Evolutionary conservation across 2,888 invertebrate genomes (phyloP).

Genomic region (Yponomeuta evonymella): DNA sequence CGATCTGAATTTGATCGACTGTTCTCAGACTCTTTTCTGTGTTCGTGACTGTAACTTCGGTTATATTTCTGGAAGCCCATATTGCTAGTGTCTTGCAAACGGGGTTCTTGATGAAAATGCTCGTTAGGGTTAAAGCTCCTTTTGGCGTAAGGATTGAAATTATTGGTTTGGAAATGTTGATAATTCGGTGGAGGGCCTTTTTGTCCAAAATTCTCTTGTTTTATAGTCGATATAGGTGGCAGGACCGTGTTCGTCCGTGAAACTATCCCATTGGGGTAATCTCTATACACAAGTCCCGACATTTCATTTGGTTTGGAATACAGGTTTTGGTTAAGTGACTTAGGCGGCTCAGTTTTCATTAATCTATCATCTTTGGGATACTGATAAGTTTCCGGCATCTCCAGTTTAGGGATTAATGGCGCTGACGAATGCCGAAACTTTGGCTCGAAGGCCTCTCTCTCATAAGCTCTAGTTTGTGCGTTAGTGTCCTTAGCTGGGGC

Average conservation of each 20-base stretch:
- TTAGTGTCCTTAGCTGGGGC: conserved; percentile 49
- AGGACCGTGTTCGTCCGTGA: conserved; percentile 46
- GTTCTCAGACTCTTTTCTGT: conserved; percentile 38
- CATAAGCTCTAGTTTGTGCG: conserved; percentile 63
- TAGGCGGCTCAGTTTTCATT: conserved; percentile 47
- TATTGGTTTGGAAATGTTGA: conserved; percentile 46
- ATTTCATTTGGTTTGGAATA: conserved; percentile 45
- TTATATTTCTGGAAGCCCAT: conserved; percentile 63
- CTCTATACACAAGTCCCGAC: conserved; percentile 44
- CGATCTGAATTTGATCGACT: conserved; percentile 35
- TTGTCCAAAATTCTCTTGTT: conserved; percentile 65
- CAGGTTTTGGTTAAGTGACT: conserved; percentile 37
- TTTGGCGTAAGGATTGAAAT: conserved; percentile 46
- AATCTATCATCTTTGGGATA: conserved; percentile 59
- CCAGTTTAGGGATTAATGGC: conserved; percentile 66
- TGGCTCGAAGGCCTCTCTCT: conserved; percentile 58
- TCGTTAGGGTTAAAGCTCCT: conserved; percentile 41
- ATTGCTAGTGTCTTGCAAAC: conserved; percentile 45
- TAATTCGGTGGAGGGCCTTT: conserved; percentile 42
- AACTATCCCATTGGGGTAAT: conserved; percentile 48
- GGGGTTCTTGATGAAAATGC: conserved; percentile 43
- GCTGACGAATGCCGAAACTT: conserved; percentile 64
- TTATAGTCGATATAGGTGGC: conserved; percentile 71
- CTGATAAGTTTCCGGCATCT: conserved; percentile 62
- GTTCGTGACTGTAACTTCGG: conserved; percentile 44